A percentile compares a stretch with the other conserved stretches of the same genome.
Evolutionary conservation across 1,140 invertebrate genomes (phyloP).

Genomic region (Brachionus koreanus): DNA sequence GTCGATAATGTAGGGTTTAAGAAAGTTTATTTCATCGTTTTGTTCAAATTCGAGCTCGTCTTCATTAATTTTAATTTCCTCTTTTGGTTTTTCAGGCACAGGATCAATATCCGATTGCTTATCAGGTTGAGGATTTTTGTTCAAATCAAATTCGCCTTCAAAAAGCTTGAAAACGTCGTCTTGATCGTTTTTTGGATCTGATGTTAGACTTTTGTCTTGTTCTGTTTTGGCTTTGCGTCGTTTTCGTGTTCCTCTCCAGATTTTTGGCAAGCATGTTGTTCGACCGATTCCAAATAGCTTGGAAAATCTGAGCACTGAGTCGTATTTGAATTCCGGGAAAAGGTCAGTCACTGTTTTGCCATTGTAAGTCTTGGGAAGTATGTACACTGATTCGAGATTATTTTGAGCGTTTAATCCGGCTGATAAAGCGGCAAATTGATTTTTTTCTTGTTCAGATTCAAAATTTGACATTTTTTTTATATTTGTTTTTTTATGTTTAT

Average conservation of each 20-base stretch:
- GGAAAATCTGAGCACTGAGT: slow-evolving; percentile 20
- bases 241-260: slow-evolving; percentile 16
- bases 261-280: slow-evolving; percentile 14
- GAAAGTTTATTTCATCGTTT: slow-evolving; percentile 15
- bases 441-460: slow-evolving; percentile 22
- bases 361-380: slow-evolving; percentile 32
- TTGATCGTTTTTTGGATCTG: background rate
- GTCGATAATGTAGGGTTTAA: slow-evolving; percentile 12
- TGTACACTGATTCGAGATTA: slow-evolving; percentile 14
- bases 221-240: background rate
- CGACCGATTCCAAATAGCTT: slow-evolving; percentile 38
- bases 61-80: background rate
- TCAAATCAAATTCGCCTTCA: background rate
- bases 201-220: background rate
- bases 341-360: slow-evolving; percentile 42
- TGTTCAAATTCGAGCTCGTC: slow-evolving; percentile 30
- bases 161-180: slow-evolving; percentile 13
- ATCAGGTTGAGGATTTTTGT: background rate
- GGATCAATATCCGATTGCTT: background rate
- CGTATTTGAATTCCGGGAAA: slow-evolving; percentile 36
- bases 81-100: background rate
- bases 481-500: background rate
- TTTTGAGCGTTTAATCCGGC: background rate
- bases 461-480: slow-evolving; percentile 25
- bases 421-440: slow-evolving; percentile 2